These are phyloP conservation scores for Xiphorhynchus elegans DNA, from an alignment of 2,113 vertebrate species.

Conservation along the genomic window DNA sequence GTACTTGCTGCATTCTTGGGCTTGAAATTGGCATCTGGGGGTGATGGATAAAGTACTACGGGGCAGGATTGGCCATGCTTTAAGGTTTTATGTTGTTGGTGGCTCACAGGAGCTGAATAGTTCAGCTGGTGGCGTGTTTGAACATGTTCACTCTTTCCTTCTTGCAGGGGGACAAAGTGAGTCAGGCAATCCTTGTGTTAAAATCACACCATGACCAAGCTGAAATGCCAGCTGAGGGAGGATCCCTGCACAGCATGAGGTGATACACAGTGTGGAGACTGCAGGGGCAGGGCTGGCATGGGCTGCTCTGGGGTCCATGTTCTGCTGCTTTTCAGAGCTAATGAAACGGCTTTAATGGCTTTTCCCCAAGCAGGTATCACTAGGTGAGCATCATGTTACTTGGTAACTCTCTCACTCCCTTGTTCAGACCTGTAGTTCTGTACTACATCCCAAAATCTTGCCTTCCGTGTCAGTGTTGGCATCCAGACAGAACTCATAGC, in stretches of 20 bases:
- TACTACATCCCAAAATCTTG: accelerated
- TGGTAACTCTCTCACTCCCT: neutral
- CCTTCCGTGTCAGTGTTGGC: neutral
- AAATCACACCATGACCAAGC: accelerated
- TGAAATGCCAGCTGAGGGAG: neutral
- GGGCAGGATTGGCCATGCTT: neutral
- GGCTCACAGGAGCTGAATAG: neutral
- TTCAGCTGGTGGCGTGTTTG: neutral
- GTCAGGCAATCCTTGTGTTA: neutral
- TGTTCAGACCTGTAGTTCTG: neutral
- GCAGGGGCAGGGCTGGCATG: neutral
- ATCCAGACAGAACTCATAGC: neutral
- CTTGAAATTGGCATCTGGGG: neutral
- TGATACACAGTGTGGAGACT: neutral
- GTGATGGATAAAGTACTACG: neutral
- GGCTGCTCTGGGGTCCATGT: neutral
- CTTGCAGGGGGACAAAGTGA: neutral
- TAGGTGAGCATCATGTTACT: accelerated
- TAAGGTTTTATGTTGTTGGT: neutral
- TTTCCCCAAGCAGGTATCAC: neutral
- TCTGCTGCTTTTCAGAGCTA: neutral
- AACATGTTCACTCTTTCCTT: neutral
- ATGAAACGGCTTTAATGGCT: neutral
- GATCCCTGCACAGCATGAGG: accelerated
- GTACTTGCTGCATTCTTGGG: neutral